Base-by-base conservation (phyloP, 2,113 vertebrate species). In the Cyanoderma ruficeps region DNA sequence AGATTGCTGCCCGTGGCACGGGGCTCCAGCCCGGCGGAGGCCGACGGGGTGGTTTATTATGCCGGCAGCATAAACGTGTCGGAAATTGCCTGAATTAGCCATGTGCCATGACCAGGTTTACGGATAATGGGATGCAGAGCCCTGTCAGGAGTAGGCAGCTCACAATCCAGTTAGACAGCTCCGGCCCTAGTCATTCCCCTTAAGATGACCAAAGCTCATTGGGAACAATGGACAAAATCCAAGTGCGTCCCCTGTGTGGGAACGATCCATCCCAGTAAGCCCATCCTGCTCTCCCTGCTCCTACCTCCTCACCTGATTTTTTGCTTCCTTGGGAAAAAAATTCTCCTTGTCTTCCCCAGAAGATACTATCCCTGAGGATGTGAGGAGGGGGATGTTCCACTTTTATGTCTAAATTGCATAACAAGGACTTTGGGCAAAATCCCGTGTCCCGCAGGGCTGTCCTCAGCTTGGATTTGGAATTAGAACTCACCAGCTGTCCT, bases 81-180 rank as follows among this genome's bases (percentile, higher is more conserved):
- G 6, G 91, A 95, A 96, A 96, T 96, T 95, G 95, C 75, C 90
- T 37, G 93, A 96, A 96, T 96, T 94, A 95, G 90, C 90, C 15
- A 0, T 70, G 90, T 80, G 95, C 94, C 92, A 83, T 92, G 96
- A 94, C 81, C 93, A 86, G 59, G 92, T 93, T 95, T 93, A 52
- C 88, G 83, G 93, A 88, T 96, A 95, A 96, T 92, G 79, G 95
- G 93, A 96, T 88, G 90, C 93, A 88, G 91, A 96, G 71, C 67
- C 67, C 85, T 80, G 90, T 85, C 78, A 50, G 78, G 65, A 89
- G 84, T 14, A 91, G 83, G 87, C 85, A 67, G 79, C 82, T 90
- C 4, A 0, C 92, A 91, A 93, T 74, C 88, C 93, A 52, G 83
- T 94, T 52, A 91, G 77, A 81, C 47, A 71, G 68, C 83, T 78